Base-by-base conservation (phyloP, 2,888 invertebrate genomes). In the Limnephilus marmoratus region DNA sequence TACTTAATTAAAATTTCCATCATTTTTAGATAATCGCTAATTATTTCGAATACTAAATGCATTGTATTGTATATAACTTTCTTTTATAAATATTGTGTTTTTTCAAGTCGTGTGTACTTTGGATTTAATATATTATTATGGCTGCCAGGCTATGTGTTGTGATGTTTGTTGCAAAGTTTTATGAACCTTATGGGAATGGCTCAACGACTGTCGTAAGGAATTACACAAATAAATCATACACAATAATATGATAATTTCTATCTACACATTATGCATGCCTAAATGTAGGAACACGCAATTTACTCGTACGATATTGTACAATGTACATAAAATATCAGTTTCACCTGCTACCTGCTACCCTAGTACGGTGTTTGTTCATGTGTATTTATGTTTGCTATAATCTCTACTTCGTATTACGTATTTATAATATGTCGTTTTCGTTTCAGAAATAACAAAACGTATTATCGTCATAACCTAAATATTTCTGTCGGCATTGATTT, bases 381-480 rank as follows among this genome's bases (percentile, higher is more conserved):
- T 15, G 3, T 49, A 15, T 68, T 68, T n/a, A 68, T 68, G 24
- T 68, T 24, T n/a, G 53, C 18, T 68, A 7, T 68, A 68, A 68
- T 68, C 53, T 68, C 7, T 68, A 68, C 68, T 68, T 68, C n/a
- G n/a, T 68, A 68, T 68, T 68, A 68, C n/a, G n/a, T 68, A 24
- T 12, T 1, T 41, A 41, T 41, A 41, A 41, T 41, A 41, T 45
- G 12, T 45, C 2, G 68, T 68, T 24, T 68, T 24, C 1, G 68
- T 68, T 24, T 68, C 24, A 7, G 68, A 68, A 68, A 68, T 68
- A 68, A 68, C n/a, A n/a, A 68, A 68, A n/a, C 15, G 24, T 83
- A 83, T 34, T 83, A 85, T 85, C n/a, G 85, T 41, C 85, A 41
- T 11, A 85, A 85, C 85, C 85, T 85, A 41, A 85, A 85, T 85